Percentiles rank a stretch among this genome's conserved stretches.
Conservation (phyloP, 92 coral and sea anemone species). For the Meandrina meandrites region DNA sequence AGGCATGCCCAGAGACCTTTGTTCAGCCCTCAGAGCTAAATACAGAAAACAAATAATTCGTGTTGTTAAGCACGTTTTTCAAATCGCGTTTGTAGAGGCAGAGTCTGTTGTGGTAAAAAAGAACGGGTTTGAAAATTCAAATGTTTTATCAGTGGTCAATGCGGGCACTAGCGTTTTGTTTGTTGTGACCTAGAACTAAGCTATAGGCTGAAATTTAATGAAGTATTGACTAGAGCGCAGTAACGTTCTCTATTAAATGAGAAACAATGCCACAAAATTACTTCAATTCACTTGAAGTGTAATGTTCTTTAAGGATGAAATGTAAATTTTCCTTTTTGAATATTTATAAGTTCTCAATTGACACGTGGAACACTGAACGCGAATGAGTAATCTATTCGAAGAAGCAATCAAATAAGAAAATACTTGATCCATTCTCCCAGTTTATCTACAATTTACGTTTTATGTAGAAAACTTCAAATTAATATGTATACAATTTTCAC, state of each 20-base stretch:
- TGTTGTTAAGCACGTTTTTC: not conserved
- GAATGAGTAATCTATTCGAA: not conserved
- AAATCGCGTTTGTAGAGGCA: not conserved
- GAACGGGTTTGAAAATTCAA: not conserved
- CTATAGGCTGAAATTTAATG: not conserved
- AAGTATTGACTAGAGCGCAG: not conserved
- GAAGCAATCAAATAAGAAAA: not conserved
- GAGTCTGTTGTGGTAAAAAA: not conserved
- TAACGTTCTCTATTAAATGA: not conserved
- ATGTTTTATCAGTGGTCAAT: not conserved
- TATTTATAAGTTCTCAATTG: conserved; percentile 7
- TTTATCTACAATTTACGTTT: conserved; percentile 8
- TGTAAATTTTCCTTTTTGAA: not conserved
- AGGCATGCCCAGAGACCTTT: conserved; percentile 1
- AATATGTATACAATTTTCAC: conserved; percentile 27
- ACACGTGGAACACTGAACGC: conserved; percentile 15
- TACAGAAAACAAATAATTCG: not conserved
- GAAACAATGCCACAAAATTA: conserved; percentile 14
- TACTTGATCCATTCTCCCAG: not conserved
- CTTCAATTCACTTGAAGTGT: conserved; percentile 19
- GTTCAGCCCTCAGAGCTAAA: not conserved
- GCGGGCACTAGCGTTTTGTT: not conserved
- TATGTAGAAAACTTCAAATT: conserved; percentile 16
- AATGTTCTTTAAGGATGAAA: not conserved
- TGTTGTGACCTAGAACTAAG: not conserved